Conservation (phyloP, 2,888 invertebrate genomes). For the Napeogenes inachia region DNA sequence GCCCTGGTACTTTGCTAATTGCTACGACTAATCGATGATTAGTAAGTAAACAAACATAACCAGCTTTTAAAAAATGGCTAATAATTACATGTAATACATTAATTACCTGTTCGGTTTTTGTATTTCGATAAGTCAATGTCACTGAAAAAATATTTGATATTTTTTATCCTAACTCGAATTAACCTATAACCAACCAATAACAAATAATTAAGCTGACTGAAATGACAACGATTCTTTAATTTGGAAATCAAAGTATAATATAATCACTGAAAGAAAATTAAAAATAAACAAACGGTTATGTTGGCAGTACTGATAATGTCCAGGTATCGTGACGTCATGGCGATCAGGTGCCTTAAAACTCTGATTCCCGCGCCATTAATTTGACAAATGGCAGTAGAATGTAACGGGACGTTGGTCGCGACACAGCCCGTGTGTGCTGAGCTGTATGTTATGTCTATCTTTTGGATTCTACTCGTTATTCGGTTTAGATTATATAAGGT, state of each 20-base stretch:
- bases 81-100: too few species aligned
- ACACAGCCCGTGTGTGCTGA: conserved; percentile 23
- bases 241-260: too few species aligned
- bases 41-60: not conserved
- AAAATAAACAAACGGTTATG: conserved; percentile 9
- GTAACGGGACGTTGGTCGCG: conserved; percentile 42
- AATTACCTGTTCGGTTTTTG: too few species aligned
- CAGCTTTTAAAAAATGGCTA: not conserved
- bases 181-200: too few species aligned
- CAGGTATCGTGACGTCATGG: conserved; percentile 27
- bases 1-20: conserved; percentile 26
- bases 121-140: too few species aligned
- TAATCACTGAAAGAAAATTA: conserved; percentile 15
- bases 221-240: too few species aligned
- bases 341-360: conserved; percentile 53
- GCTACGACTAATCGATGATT: conserved; percentile 19
- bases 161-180: too few species aligned
- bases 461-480: not conserved
- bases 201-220: too few species aligned
- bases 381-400: conserved; percentile 62
- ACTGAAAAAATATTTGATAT: too few species aligned
- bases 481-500: too few species aligned
- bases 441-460: not conserved
- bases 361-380: conserved; percentile 65
- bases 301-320: conserved; percentile 11